Percentiles rank a stretch among this genome's conserved stretches.
phyloP scores from a whole-genome alignment of 2,888 invertebrate species.

The Strigamia transsilvanica region DNA sequence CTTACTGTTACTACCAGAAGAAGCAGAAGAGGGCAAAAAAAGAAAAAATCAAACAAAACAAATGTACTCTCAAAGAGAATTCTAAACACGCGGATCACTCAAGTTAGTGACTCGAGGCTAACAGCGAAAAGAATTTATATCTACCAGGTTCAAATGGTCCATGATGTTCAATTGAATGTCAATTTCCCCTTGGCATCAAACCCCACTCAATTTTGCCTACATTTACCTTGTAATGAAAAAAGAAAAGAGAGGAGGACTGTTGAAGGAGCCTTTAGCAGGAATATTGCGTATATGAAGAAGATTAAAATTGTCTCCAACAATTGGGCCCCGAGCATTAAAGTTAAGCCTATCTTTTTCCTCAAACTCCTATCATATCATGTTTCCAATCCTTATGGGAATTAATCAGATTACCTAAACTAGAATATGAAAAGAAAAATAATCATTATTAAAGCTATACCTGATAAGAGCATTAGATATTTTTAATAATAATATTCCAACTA shows the following conservation, averaged over 20 bases:
- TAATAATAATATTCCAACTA: no score
- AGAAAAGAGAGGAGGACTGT: not conserved
- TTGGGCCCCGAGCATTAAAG: not conserved
- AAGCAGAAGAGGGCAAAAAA: not conserved
- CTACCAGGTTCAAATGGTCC: conserved; percentile 2
- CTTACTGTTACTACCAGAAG: not conserved
- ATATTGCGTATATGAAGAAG: not conserved
- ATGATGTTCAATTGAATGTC: conserved; percentile 3
- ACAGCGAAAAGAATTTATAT: conserved; percentile 8
- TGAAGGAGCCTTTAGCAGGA: no score
- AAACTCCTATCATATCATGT: not conserved
- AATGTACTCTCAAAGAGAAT: not conserved
- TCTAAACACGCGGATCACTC: not conserved
- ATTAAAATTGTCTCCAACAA: not conserved
- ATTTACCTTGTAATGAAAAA: conserved; percentile 1
- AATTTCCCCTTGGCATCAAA: not conserved
- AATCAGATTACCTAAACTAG: not conserved
- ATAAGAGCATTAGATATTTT: not conserved
- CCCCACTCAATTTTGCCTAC: not conserved
- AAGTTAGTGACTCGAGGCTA: not conserved
- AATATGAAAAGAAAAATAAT: not conserved
- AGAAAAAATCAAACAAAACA: not conserved
- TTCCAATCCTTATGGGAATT: not conserved
- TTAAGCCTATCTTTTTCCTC: not conserved
- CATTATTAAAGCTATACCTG: not conserved